A percentile compares a stretch with the other conserved stretches of the same genome.
Conservation (phyloP, 1,140 invertebrate species). For the Andricus grossulariae region DNA sequence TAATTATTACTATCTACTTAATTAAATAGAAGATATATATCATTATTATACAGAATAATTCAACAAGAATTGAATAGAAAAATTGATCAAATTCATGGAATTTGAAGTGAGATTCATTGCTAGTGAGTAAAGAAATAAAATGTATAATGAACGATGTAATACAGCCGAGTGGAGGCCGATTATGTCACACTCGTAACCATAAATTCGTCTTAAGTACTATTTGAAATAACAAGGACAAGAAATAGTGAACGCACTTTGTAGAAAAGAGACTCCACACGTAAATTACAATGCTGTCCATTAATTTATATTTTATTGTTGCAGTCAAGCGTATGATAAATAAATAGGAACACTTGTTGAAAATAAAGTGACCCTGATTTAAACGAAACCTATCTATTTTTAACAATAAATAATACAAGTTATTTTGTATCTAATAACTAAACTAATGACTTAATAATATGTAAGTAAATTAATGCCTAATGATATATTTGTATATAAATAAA, state of each 20-base stretch:
- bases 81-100: no score
- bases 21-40: no score
- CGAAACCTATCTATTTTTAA: no score
- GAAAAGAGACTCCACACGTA: slow-evolving; percentile 6
- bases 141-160: slow-evolving; percentile 34
- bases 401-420: no score
- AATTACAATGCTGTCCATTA: slow-evolving; percentile 9
- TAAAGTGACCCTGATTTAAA: no score
- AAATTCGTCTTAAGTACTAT: slow-evolving; percentile 22
- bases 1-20: no score
- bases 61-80: no score
- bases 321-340: neutral
- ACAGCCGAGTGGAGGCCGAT: neutral
- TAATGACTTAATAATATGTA: no score
- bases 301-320: neutral
- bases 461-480: no score
- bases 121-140: slow-evolving; percentile 10
- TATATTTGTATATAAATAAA: no score
- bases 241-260: neutral
- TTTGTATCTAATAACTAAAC: no score
- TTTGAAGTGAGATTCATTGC: slow-evolving; percentile 8
- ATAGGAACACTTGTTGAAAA: neutral
- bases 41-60: no score
- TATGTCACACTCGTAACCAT: slow-evolving; percentile 22
- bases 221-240: slow-evolving; percentile 4